Conservation (phyloP, 2,113 vertebrate species). For the Alouatta palliata region DNA sequence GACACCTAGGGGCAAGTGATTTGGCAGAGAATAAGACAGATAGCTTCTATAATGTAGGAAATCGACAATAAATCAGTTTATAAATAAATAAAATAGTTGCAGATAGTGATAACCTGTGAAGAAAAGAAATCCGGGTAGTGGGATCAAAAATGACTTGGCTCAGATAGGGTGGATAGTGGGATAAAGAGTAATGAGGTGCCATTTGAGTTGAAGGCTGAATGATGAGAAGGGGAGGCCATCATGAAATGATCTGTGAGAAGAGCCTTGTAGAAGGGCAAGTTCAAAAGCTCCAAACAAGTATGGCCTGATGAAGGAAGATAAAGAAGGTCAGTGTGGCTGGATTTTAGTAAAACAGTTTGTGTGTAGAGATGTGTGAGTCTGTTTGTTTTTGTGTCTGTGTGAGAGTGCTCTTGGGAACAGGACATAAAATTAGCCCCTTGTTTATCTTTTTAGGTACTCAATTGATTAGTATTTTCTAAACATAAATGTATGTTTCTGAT, state of each 20-base stretch:
- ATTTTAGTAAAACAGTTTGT: background rate
- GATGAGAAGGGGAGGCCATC: background rate
- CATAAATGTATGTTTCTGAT: background rate
- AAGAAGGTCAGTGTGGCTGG: background rate
- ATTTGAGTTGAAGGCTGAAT: background rate
- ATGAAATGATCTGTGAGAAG: background rate
- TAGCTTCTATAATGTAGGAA: background rate
- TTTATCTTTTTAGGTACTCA: background rate
- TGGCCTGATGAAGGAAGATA: background rate
- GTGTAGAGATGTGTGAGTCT: background rate
- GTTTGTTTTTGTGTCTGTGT: background rate
- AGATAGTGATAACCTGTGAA: background rate
- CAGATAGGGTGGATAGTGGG: background rate
- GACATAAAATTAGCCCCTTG: background rate
- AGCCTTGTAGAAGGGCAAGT: background rate
- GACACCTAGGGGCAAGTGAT: background rate
- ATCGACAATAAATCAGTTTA: background rate
- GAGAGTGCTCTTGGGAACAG: background rate
- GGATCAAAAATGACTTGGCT: background rate
- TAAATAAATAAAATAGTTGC: background rate
- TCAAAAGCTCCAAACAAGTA: background rate
- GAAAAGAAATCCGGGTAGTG: background rate
- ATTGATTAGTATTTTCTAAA: conserved; percentile 22
- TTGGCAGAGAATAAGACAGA: background rate
- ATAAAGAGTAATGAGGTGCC: background rate